A percentile compares a stretch with the other conserved stretches of the same genome.
These are phyloP conservation scores for Cerceris ruficornis DNA, from an alignment of 2,888 invertebrate species.

Conservation along the genomic window DNA sequence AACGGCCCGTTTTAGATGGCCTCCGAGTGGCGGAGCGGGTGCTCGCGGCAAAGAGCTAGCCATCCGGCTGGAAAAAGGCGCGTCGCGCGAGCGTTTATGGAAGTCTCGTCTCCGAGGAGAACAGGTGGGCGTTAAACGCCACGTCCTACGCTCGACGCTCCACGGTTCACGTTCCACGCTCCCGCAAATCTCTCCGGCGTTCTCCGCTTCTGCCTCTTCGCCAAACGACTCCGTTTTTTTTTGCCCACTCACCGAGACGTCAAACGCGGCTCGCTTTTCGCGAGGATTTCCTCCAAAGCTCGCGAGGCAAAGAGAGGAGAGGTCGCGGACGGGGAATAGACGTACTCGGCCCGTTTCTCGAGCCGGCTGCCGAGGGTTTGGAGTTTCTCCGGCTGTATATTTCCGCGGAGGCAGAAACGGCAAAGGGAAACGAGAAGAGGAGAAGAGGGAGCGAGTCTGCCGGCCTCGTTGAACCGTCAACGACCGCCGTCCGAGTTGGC, in stretches of 20 bases:
- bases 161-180: not conserved
- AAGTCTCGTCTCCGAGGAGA: conserved; percentile 6
- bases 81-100: not conserved
- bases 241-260: not conserved
- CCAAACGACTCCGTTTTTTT: not conserved
- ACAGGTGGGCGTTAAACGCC: conserved; percentile 29
- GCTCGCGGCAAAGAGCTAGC: not conserved
- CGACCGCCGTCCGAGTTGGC: too few relatives aligned
- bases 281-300: too few relatives aligned
- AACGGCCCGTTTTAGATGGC: too few relatives aligned
- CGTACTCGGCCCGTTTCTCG: too few relatives aligned
- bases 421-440: too few relatives aligned
- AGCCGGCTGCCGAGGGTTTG: too few relatives aligned
- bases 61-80: conserved; percentile 2
- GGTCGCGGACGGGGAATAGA: too few relatives aligned
- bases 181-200: not conserved
- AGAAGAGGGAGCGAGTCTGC: too few relatives aligned
- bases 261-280: not conserved
- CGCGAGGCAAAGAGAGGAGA: too few relatives aligned
- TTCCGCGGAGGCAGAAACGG: too few relatives aligned
- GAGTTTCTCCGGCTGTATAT: too few relatives aligned
- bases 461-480: too few relatives aligned
- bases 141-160: conserved; percentile 7
- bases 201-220: not conserved
- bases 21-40: not conserved